A percentile compares a stretch with the other conserved stretches of the same genome.
Conservation (phyloP, 2,113 vertebrate genomes). For the Dolichotis patagonum region DNA sequence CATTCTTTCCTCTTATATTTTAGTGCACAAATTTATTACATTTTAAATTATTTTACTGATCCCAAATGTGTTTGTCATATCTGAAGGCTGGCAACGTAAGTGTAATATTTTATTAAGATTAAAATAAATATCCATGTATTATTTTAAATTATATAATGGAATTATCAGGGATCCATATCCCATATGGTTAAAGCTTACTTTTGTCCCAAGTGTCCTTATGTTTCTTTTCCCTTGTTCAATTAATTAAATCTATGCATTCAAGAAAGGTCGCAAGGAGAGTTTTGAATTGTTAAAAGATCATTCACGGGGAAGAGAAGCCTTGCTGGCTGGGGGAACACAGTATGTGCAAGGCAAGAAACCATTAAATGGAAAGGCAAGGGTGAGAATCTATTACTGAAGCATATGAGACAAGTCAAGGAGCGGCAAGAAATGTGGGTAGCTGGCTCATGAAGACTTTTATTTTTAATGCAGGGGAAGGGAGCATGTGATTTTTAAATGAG, state of each 20-base stretch:
- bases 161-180: not conserved
- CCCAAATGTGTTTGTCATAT: not conserved
- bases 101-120: not conserved
- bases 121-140: slow-evolving; percentile 34
- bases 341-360: not conserved
- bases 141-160: not conserved
- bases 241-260: not conserved
- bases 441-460: not conserved
- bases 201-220: not conserved
- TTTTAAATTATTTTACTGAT: slow-evolving; percentile 56
- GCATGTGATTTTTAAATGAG: not conserved
- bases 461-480: not conserved
- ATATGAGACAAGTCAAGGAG: not conserved
- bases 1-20: not conserved
- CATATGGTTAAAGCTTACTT: not conserved
- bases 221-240: not conserved
- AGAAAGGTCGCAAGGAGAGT: not conserved
- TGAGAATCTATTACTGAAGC: not conserved
- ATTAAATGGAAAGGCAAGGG: not conserved
- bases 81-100: not conserved
- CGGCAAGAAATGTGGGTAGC: not conserved
- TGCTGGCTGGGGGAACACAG: not conserved
- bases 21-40: not conserved
- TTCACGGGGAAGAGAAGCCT: not conserved
- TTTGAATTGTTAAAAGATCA: slow-evolving; percentile 29